phyloP scores from a whole-genome alignment of 2,888 invertebrate genomes.

The Cheilosia urbana region DNA sequence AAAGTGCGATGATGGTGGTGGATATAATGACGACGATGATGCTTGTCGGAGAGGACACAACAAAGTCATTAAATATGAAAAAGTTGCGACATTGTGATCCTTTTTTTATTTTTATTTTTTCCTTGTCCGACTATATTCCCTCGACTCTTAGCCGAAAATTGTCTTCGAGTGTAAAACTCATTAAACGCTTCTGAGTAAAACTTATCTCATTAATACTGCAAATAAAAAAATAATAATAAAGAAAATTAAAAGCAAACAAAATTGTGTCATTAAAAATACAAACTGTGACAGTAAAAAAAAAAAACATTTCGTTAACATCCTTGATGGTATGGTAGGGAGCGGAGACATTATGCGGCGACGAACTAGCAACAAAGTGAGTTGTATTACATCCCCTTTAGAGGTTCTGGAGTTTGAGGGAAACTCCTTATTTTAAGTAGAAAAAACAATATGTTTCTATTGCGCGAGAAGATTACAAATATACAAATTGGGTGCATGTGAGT shows the following conservation, averaged over 20 bases:
- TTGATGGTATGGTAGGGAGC: too few relatives aligned
- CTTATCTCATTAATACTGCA: conserved; percentile 72
- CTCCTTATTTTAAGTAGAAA: too few relatives aligned
- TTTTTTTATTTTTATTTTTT: conserved; percentile 28
- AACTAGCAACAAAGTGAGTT: too few relatives aligned
- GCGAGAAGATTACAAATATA: too few relatives aligned
- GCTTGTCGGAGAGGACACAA: conserved; percentile 57
- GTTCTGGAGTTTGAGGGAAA: too few relatives aligned
- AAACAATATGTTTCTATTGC: too few relatives aligned
- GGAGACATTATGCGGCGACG: too few relatives aligned
- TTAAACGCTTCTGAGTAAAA: conserved; percentile 63
- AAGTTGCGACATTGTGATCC: conserved; percentile 69
- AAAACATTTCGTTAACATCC: too few relatives aligned
- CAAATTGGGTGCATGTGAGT: too few relatives aligned
- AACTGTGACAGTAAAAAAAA: not conserved
- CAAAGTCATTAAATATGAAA: conserved; percentile 75
- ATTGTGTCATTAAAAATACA: conserved; percentile 1
- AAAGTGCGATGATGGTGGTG: not conserved
- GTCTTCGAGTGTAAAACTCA: conserved; percentile 69
- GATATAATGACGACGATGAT: conserved; percentile 28
- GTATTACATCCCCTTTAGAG: too few relatives aligned
- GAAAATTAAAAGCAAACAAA: conserved; percentile 4
- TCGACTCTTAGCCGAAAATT: conserved; percentile 35
- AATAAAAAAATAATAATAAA: conserved; percentile 31
- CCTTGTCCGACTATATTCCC: conserved; percentile 37